Evolutionary conservation across 1,140 invertebrate species (phyloP).

Genomic region (Ceratina calcarata): DNA sequence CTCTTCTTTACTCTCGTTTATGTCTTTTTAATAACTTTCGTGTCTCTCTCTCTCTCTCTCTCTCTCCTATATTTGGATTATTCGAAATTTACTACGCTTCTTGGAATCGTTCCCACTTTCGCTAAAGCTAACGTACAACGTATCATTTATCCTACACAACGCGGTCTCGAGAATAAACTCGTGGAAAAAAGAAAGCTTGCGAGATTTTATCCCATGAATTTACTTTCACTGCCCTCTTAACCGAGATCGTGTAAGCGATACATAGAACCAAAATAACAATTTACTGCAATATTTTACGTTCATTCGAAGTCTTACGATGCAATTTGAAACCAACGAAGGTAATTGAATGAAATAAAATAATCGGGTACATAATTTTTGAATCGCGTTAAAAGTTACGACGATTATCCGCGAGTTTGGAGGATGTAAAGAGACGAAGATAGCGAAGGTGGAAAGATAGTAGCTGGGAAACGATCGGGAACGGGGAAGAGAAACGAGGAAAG

Average conservation of each 20-base stretch:
- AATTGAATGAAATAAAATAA: too few relatives aligned
- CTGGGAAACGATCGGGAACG: conserved; percentile 31
- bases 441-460: neutral
- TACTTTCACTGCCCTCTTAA: too few relatives aligned
- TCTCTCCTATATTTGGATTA: neutral
- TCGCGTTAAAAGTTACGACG: too few relatives aligned
- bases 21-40: neutral
- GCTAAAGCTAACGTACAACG: conserved; percentile 6
- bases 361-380: too few relatives aligned
- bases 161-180: neutral
- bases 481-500: conserved; percentile 15
- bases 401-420: neutral
- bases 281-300: too few relatives aligned
- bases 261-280: too few relatives aligned
- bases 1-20: neutral
- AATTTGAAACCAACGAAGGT: too few relatives aligned
- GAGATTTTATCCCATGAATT: neutral
- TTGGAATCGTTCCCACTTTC: neutral
- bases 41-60: neutral
- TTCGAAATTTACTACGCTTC: neutral
- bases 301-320: too few relatives aligned
- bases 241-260: neutral
- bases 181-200: neutral
- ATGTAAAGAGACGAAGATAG: neutral
- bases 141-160: neutral